Conservation (phyloP, 2,888 invertebrate genomes). For the Furcula furcula region DNA sequence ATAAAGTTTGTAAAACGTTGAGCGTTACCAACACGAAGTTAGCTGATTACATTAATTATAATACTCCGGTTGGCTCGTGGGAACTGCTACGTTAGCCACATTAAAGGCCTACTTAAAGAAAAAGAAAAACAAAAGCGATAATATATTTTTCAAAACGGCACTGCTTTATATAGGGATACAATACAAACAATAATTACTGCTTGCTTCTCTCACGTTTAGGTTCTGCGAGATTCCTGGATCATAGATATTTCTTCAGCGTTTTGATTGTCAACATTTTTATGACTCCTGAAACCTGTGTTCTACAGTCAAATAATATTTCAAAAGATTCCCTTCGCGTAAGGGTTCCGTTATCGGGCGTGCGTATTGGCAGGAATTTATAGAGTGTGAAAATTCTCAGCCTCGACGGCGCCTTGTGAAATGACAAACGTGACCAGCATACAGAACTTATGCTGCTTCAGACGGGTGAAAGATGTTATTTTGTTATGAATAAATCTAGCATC, state of each 20-base stretch:
- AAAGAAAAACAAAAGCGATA: not conserved
- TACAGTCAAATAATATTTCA: slow-evolving; percentile 33
- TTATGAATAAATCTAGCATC: too few species aligned
- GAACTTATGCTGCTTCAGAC: slow-evolving; percentile 22
- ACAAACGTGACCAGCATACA: slow-evolving; percentile 62
- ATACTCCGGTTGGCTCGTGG: not conserved
- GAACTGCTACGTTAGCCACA: not conserved
- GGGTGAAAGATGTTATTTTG: too few species aligned
- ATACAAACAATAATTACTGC: too few species aligned
- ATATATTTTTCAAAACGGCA: too few species aligned
- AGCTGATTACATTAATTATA: slow-evolving; percentile 7
- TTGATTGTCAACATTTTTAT: too few species aligned
- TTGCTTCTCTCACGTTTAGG: too few species aligned
- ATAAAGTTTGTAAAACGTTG: slow-evolving; percentile 8
- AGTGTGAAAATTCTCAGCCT: slow-evolving; percentile 67
- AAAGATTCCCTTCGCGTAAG: slow-evolving; percentile 36
- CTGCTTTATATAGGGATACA: too few species aligned
- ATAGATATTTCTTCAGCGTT: too few species aligned
- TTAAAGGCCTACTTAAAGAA: not conserved
- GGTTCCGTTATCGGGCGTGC: slow-evolving; percentile 46
- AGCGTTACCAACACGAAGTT: slow-evolving; percentile 2
- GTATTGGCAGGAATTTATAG: slow-evolving; percentile 65
- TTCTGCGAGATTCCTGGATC: too few species aligned
- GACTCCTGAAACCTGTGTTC: too few species aligned
- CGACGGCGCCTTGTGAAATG: slow-evolving; percentile 60